A percentile compares a stretch with the other conserved stretches of the same genome.
Conservation (phyloP, 2,797 vertebrate genomes). For the Tapirus indicus region DNA sequence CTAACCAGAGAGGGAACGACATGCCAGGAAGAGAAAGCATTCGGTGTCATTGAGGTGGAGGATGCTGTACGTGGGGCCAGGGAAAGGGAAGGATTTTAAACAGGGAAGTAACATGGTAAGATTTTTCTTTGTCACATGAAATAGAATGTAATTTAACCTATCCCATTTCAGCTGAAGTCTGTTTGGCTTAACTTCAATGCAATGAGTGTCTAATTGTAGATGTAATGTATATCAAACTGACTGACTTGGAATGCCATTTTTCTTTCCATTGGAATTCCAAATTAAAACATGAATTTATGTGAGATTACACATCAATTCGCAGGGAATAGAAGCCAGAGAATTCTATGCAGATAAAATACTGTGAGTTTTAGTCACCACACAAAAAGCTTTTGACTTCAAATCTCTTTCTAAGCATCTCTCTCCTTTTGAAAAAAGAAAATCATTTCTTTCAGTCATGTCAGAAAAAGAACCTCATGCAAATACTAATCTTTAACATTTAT, state of each 20-base stretch:
- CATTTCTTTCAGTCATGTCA: neutral
- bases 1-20: neutral
- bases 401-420: conserved; percentile 1
- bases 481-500: conserved; percentile 29
- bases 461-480: neutral
- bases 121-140: conserved; percentile 51
- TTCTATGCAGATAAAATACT: conserved; percentile 50
- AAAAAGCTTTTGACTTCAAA: conserved; percentile 17
- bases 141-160: neutral
- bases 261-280: conserved; percentile 53
- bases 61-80: neutral
- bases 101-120: neutral
- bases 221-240: neutral
- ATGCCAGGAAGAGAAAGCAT: neutral
- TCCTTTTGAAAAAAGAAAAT: neutral
- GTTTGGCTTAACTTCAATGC: neutral
- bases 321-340: neutral
- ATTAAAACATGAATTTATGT: conserved; percentile 48
- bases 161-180: neutral
- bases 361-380: neutral
- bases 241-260: neutral
- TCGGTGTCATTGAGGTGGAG: neutral
- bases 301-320: neutral
- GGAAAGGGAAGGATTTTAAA: neutral
- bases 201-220: neutral